A percentile compares a stretch with the other conserved stretches of the same genome.
Conservation (phyloP, 2,888 invertebrate species). For the Dasypolia templi region DNA sequence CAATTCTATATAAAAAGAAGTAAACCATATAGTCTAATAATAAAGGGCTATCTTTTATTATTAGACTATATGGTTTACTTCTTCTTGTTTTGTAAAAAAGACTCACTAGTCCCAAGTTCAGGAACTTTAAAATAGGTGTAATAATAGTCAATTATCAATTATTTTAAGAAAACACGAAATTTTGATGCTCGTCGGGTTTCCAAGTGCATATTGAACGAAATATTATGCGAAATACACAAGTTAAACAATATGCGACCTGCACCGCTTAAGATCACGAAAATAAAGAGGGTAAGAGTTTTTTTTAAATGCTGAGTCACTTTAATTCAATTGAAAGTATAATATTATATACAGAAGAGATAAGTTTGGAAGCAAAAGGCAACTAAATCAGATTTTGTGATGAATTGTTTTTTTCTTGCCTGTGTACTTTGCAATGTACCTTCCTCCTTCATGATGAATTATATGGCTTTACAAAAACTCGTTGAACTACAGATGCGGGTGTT, state of each 20-base stretch:
- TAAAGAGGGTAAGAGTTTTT: slow-evolving; percentile 30
- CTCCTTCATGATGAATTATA: too few species aligned
- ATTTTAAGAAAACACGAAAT: slow-evolving; percentile 26
- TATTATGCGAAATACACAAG: slow-evolving; percentile 30
- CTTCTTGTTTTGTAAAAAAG: too few species aligned
- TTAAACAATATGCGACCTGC: slow-evolving; percentile 2
- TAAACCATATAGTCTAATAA: too few species aligned
- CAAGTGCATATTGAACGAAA: slow-evolving; percentile 37
- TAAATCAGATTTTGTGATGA: neutral
- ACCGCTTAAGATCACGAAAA: slow-evolving; percentile 5
- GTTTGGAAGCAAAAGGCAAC: neutral
- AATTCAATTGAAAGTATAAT: neutral
- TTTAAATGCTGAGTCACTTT: neutral
- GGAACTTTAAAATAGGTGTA: neutral
- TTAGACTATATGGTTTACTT: too few species aligned
- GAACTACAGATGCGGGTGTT: too few species aligned
- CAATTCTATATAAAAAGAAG: neutral
- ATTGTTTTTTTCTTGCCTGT: neutral
- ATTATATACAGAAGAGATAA: neutral
- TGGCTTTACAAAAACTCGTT: too few species aligned
- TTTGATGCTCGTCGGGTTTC: slow-evolving; percentile 36
- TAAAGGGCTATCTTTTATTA: too few species aligned
- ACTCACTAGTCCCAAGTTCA: neutral
- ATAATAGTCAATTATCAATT: neutral
- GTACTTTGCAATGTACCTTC: too few species aligned